These are phyloP conservation scores for Zygaena filipendulae DNA, from an alignment of 2,888 invertebrate genomes.

Conservation along the genomic window DNA sequence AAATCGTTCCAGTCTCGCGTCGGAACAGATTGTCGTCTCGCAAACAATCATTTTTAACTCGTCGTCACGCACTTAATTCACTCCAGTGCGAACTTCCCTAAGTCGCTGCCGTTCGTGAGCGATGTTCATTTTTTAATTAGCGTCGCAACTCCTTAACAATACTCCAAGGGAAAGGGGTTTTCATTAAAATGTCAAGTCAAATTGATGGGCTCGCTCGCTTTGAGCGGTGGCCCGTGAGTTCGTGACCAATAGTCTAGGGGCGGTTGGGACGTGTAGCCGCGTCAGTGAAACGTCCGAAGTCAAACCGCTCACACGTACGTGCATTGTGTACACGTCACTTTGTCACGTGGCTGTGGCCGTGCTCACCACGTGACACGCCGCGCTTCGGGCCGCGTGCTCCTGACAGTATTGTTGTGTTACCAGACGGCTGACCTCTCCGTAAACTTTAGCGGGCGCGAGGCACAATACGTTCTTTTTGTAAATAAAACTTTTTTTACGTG, in stretches of 20 bases:
- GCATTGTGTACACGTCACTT: slow-evolving; percentile 37
- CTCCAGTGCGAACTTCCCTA: background rate
- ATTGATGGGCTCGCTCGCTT: slow-evolving; percentile 62
- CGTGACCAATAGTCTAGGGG: slow-evolving; percentile 59
- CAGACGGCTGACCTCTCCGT: background rate
- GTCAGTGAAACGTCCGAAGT: slow-evolving; percentile 57
- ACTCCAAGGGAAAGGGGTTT: slow-evolving; percentile 51
- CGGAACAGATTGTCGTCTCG: no score
- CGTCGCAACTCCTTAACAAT: slow-evolving; percentile 41
- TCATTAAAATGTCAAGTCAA: slow-evolving; percentile 61
- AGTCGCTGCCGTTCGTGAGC: background rate
- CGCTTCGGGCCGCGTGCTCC: no score
- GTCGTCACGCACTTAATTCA: no score
- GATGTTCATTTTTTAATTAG: slow-evolving; percentile 40
- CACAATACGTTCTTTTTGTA: no score
- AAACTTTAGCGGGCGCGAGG: background rate
- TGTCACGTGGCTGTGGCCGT: slow-evolving; percentile 45
- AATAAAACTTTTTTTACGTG: no score
- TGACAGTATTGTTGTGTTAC: slow-evolving; percentile 2
- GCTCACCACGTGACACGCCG: slow-evolving; percentile 34
- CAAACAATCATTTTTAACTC: no score
- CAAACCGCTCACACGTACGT: slow-evolving; percentile 57
- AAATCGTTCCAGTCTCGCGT: no score
- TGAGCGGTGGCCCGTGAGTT: no score
- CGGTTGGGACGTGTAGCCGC: slow-evolving; percentile 43